These are phyloP conservation scores for Magallana ariakensis DNA, from an alignment of 1,140 invertebrate species.

Conservation along the genomic window DNA sequence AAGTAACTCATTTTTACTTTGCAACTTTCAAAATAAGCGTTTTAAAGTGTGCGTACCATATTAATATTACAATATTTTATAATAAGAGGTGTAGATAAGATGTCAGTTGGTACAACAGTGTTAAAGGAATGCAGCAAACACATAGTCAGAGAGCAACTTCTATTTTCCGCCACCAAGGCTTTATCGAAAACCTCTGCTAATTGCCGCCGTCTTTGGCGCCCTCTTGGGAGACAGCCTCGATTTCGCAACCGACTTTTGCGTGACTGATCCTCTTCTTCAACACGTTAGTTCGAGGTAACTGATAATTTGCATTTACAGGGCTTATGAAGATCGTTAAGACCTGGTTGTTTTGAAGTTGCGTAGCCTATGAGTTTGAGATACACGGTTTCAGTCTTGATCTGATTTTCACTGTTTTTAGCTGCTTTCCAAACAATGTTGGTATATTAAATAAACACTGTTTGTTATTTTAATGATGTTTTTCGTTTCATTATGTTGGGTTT, in stretches of 20 bases:
- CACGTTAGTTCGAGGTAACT: not conserved
- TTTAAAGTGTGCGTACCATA: too few species aligned
- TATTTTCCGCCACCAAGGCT: slow-evolving; percentile 13
- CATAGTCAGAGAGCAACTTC: slow-evolving; percentile 1
- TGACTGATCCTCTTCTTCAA: not conserved
- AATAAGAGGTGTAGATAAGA: not conserved
- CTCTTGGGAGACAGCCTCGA: slow-evolving; percentile 4
- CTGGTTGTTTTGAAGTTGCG: not conserved
- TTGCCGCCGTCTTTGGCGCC: slow-evolving; percentile 8
- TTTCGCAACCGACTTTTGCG: slow-evolving; percentile 7
- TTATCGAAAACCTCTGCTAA: not conserved
- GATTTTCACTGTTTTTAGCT: not conserved
- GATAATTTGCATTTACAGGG: not conserved
- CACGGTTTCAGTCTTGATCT: not conserved
- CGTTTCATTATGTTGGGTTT: slow-evolving; percentile 6
- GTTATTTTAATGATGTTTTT: slow-evolving; percentile 8
- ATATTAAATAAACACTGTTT: not conserved
- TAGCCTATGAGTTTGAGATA: not conserved
- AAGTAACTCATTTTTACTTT: not conserved
- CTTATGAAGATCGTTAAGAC: not conserved
- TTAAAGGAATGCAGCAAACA: slow-evolving; percentile 22
- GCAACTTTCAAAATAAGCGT: slow-evolving; percentile 6
- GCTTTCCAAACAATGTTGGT: not conserved
- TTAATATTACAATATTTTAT: too few species aligned
- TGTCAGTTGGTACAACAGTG: slow-evolving; percentile 12